Base-by-base conservation (phyloP, 2,888 invertebrate genomes). In the Malthinus flaveolus region DNA sequence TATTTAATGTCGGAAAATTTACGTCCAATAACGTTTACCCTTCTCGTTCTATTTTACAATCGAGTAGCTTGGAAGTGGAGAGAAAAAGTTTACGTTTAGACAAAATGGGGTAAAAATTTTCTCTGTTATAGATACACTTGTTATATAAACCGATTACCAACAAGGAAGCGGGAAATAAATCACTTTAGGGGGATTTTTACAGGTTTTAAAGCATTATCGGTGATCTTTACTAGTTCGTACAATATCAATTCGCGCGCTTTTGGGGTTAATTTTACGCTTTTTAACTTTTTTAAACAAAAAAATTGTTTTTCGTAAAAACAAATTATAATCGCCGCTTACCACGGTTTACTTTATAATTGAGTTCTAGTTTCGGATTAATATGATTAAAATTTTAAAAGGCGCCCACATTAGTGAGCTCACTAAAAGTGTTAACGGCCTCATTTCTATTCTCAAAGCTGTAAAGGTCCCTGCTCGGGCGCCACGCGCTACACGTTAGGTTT, bases 131-230 rank as follows among this genome's bases (percentile, higher is more conserved):
- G 64, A 63, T 65, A 66, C 66, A 66, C 66, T 66, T 64, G 64
- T 66, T 62, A 58, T 56, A 50, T 66, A 65, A 66, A 63, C 64
- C 64, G 66, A 66, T 66, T 66, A 66, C 58, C 51, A 53, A 58
- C 58, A 56, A 66, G 57, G 57, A 63, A 63, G 61, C 59, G 63
- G 53, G 63, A 66, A 66, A 66, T 66, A 63, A 66, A 66, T 66
- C 64, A 62, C 61, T 64, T 63, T 65, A 56, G 63, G 64, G 64
- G 64, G 61, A 62, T 64, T 64, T 66, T 66, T 63, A 59, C 59
- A 50, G 64, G 60, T 60, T 59, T 63, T 64, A 61, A 46, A 52
- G 55, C 49, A 56, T 65, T 63, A 65, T 65, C 65, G 58, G 57
- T 54, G 57, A 56, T 60, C 62, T 63, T 59, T 56, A 56, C 56